Evolutionary conservation across 2,113 vertebrate species (phyloP).

Genomic region (Scytalopus superciliaris): DNA sequence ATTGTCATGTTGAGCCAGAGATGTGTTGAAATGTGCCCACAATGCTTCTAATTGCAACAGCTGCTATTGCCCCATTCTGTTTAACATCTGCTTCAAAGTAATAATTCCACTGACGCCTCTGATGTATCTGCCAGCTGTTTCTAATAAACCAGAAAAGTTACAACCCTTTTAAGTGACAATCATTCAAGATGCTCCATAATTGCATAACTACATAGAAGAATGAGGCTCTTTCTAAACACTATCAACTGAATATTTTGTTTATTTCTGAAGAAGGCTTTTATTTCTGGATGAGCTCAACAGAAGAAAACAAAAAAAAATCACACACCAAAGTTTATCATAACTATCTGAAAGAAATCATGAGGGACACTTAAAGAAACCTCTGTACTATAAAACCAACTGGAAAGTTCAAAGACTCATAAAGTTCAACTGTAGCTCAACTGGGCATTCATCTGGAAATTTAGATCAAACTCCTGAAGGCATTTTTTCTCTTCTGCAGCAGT

Average conservation of each 20-base stretch:
- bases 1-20: slow-evolving; percentile 38
- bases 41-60: slow-evolving; percentile 51
- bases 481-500: slow-evolving; percentile 9
- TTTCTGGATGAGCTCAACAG: not conserved
- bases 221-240: not conserved
- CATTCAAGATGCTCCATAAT: slow-evolving; percentile 32
- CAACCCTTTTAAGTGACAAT: slow-evolving; percentile 58
- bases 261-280: slow-evolving; percentile 5
- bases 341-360: not conserved
- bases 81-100: slow-evolving; percentile 66
- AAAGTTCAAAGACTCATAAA: slow-evolving; percentile 14
- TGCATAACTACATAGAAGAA: not conserved
- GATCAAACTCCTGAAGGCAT: not conserved
- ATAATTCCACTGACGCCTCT: slow-evolving; percentile 16
- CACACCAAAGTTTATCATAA: not conserved
- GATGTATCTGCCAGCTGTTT: slow-evolving; percentile 59
- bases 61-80: slow-evolving; percentile 45
- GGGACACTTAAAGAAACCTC: slow-evolving; percentile 14
- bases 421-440: not conserved
- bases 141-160: slow-evolving; percentile 57
- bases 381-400: not conserved
- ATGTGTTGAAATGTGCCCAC: slow-evolving; percentile 16
- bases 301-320: not conserved
- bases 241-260: slow-evolving; percentile 27
- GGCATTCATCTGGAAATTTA: slow-evolving; percentile 1